These are phyloP conservation scores for Poecilia velifera DNA, from an alignment of 2,797 vertebrate species.

Conservation along the genomic window DNA sequence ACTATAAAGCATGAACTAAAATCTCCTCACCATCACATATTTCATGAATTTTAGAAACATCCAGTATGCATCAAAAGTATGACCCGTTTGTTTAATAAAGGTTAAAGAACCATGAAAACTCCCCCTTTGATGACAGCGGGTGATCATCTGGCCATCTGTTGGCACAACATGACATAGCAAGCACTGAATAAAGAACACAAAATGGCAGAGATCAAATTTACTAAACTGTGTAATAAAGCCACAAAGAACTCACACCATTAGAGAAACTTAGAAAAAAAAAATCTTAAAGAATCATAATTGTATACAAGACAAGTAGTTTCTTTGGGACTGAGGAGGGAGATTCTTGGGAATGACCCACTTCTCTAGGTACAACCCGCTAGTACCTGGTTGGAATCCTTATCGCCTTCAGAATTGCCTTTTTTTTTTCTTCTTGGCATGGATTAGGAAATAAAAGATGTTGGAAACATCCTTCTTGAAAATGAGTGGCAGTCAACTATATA, in stretches of 20 bases:
- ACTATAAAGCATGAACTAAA: neutral
- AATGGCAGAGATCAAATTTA: slow-evolving; percentile 19
- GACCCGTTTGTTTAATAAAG: slow-evolving; percentile 49
- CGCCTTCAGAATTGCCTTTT: neutral
- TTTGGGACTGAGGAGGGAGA: neutral
- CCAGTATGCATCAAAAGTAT: slow-evolving; percentile 13
- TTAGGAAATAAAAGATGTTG: neutral
- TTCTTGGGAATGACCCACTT: neutral
- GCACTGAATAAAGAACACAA: slow-evolving; percentile 13
- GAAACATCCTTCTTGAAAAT: neutral
- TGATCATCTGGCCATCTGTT: slow-evolving; percentile 63
- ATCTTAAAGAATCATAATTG: neutral
- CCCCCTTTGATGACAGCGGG: slow-evolving; percentile 38
- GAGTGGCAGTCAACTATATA: neutral
- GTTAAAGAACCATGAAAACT: slow-evolving; percentile 62
- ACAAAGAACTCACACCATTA: neutral
- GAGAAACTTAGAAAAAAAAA: neutral
- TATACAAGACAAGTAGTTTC: neutral
- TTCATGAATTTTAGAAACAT: slow-evolving; percentile 7
- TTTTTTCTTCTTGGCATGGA: neutral
- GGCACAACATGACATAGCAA: slow-evolving; percentile 38
- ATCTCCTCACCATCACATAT: slow-evolving; percentile 11
- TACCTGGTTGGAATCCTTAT: neutral
- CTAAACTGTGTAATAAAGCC: neutral
- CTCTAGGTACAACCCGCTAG: neutral